Evolutionary conservation across 2,113 vertebrate species (phyloP), one percentile per base, ranked within the genome.

Genomic region (Paradoxurus hermaphroditus): DNA sequence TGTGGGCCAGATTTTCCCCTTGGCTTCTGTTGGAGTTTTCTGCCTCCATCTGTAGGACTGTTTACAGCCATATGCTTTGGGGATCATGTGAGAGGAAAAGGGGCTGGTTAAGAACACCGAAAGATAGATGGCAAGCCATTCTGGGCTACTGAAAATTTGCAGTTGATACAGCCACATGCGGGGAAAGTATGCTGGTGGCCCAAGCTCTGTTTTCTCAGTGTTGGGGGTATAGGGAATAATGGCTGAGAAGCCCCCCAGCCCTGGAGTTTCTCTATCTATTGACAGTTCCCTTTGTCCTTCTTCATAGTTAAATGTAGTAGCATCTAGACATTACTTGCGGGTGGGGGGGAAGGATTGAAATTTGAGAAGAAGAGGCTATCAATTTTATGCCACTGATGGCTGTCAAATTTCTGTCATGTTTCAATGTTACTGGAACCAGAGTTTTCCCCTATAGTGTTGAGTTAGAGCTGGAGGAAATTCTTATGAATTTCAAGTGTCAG

Each of bases 21-120:
- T 63, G 39, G 49, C 92, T 97, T 97, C 88, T 95, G 31, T 39
- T 78, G 29, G 77, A 95, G 59, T 73, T 97, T n/a, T 79, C 75
- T 84, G n/a, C 41, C n/a, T 78, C 53, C 85, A 59, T 97, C 79
- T 92, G 56, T 29, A 91, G 63, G 62, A 31, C 46, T 63, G 9
- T 96, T 95, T 95, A 59, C 34, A 79, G 51, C 62, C 72, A 79
- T 78, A 62, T 95, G 93, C 44, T 90, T 91, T 93, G 25, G 78
- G 70, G 65, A 88, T 85, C 15, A 44, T 56, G 41, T 46, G 21
- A 94, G 14, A 86, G 82, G 65, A 23, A 67, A 46, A 90, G 4
- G 78, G 49, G 25, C 73, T 95, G 49, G 4, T 78, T 81, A 36
- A 81, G 12, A 41, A 91, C 77, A 81, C 15, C 5, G 72, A 86